Base-by-base conservation (phyloP, 2,113 vertebrate genomes). In the Potamarius usumacintae region DNA sequence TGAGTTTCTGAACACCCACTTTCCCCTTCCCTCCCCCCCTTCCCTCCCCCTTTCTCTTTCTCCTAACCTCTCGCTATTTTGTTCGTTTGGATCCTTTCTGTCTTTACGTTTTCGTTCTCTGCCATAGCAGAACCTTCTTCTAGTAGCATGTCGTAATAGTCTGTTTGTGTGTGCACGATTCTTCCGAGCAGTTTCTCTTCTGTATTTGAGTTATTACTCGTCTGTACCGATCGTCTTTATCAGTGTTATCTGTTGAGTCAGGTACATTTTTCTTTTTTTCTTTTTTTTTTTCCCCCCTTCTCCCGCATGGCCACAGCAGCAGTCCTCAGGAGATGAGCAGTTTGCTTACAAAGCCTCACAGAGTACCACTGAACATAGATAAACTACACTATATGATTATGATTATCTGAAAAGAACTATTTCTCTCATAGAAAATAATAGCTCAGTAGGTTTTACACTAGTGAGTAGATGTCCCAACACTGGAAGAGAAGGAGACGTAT, bases 101-200 rank as follows among this genome's bases (percentile, higher is more conserved):
- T 93, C 58, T 27, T 42, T 82, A 5, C 3, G 11, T 18, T 81
- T 81, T 92, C 0, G 88, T 94, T 94, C 92, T 82, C 92, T 71
- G 91, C 95, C 94, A 93, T 91, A 92, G 93, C 92, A 82, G 93
- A 90, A 92, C 91, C 91, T 94, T 93, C 92, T 93, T 93, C 94
- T 96, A 94, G 95, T 96, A 97, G 98, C 97, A 99, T 99, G 98
- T 97, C 94, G 96, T 97, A 96, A 96, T 97, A 95, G 96, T 95
- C 94, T 91, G 90, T 93, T 92, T 94, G 94, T 95, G 94, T 94
- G 94, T 96, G 95, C 96, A 96, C 94, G 96, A 93, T 94, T 94
- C 92, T 94, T 92, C 94, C 93, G 92, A 93, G 93, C 92, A 90
- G 81, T 95, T 91, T 90, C 90, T 87, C 92, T 90, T 87, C 76